Evolutionary conservation across 2,113 vertebrate species (phyloP).

Genomic region (Atlantisia rogersi): DNA sequence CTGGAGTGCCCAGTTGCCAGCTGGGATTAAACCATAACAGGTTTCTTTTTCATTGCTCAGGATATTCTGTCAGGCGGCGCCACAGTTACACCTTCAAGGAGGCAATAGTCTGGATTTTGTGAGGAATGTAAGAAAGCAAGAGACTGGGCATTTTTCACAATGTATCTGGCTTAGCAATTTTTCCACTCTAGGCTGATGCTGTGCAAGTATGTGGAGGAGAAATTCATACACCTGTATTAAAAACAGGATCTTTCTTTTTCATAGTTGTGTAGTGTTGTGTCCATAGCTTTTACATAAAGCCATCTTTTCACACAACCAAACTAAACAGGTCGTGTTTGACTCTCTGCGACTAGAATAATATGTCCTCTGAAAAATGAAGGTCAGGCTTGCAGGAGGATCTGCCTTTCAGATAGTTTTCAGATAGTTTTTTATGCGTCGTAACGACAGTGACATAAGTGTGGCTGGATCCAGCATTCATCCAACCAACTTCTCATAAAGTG

Average conservation of each 20-base stretch:
- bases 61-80: neutral
- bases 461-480: neutral
- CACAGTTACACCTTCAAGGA: neutral
- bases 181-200: neutral
- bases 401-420: neutral
- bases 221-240: neutral
- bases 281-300: neutral
- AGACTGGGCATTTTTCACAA: slow-evolving; percentile 15
- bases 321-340: neutral
- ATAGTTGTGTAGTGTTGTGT: neutral
- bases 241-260: neutral
- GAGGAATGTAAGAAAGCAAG: slow-evolving; percentile 1
- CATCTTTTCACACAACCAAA: neutral
- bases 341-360: neutral
- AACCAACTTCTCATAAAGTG: neutral
- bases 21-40: too few relatives aligned
- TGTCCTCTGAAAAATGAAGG: neutral
- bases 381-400: neutral
- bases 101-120: slow-evolving; percentile 16
- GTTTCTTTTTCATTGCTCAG: neutral
- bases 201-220: neutral
- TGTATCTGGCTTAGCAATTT: neutral
- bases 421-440: neutral
- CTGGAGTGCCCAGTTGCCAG: too few relatives aligned
- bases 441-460: neutral